Evolutionary conservation across 1,140 invertebrate species (phyloP).

Genomic region (Wiebesia pumilae): DNA sequence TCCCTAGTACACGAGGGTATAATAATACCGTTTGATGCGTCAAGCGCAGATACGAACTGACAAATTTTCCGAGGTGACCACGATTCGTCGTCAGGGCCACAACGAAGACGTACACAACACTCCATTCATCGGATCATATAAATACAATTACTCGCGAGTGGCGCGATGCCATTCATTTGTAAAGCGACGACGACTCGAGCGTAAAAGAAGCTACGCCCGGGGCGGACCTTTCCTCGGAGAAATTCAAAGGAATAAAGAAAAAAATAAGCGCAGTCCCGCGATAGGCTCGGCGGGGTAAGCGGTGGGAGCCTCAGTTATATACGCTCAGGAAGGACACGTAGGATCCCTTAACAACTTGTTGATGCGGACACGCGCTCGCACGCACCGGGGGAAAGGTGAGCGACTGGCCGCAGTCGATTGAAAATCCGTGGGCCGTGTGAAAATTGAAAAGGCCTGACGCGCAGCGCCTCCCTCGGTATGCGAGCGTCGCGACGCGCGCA

Average conservation of each 20-base stretch:
- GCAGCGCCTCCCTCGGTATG: neutral
- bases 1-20: neutral
- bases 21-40: neutral
- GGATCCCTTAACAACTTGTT: constrained; percentile 12
- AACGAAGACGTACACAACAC: neutral
- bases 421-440: constrained; percentile 35
- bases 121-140: neutral
- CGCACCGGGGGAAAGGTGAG: neutral
- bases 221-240: neutral
- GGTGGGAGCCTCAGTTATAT: too few species aligned
- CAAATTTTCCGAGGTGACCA: neutral
- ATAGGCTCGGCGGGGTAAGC: neutral
- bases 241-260: neutral
- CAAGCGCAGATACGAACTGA: neutral
- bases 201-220: constrained; percentile 37
- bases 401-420: neutral
- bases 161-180: neutral
- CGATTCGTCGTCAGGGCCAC: neutral
- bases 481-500: neutral
- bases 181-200: constrained; percentile 34
- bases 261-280: neutral
- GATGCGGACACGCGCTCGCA: constrained; percentile 6
- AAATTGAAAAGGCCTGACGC: constrained; percentile 26
- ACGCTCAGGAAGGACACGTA: too few species aligned
- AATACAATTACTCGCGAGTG: constrained; percentile 43